Evolutionary conservation across 2,113 vertebrate genomes (phyloP), one percentile per base, ranked within the genome.

Genomic region (Pomatorhinus ruficollis): DNA sequence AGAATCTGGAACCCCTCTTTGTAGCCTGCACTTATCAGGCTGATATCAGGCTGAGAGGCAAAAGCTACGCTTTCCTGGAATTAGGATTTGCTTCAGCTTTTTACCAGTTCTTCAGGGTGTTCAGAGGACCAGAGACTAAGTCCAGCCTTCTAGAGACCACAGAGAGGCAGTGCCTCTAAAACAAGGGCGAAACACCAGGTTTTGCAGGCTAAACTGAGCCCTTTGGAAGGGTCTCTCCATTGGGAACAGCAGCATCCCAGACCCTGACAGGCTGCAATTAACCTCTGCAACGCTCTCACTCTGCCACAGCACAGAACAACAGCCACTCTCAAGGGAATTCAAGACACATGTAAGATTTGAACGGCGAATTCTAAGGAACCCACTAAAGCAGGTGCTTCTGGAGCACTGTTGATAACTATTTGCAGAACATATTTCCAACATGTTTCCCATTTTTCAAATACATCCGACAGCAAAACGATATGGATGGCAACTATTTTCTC

Each of bases 361-460:
- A 68, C 5, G 14, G 56, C 49, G 12, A 47, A 59, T 77, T 89
- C n/a, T 75, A 30, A 80, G 22, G 59, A 75, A 69, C 16, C 30
- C 50, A 54, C 52, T 44, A 56, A 83, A 88, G 37, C n/a, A 89
- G 60, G 42, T 18, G 42, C 33, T 87, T 75, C 60, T 75, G 80
- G 11, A 92, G 81, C 9, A 50, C 23, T 3, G 0, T 20, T 66
- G 77, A 83, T 90, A 94, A 86, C 42, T 75, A 45, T 40, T 90
- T 81, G 70, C 68, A 90, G 59, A 92, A 94, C 75, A 70, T n/a
- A 28, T 3, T 80, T 22, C 47, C 6, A 1, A 49, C 45, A 30
- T 8, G 31, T 40, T 83, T 96, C 87, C 68, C 33, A 63, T 71
- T 95, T 90, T 83, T 83, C 64, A 88, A 93, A 83, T 15, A 27